A percentile compares a stretch with the other conserved stretches of the same genome.
phyloP scores from a whole-genome alignment of 2,888 invertebrate genomes.

The Eutolmus rufibarbis region DNA sequence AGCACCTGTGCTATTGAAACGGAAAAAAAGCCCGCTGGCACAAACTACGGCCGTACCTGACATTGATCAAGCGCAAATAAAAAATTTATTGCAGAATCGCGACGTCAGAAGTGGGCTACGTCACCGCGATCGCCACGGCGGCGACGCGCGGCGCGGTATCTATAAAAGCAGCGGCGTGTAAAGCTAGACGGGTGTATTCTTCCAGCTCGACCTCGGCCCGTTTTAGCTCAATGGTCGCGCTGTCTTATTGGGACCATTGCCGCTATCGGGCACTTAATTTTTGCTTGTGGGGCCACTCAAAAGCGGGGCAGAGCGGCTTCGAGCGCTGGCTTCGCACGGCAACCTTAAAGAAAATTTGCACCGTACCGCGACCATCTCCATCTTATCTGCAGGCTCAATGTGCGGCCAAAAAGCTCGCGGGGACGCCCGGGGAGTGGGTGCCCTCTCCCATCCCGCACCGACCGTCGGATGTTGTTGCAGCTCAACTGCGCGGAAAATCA shows the following conservation, averaged over 20 bases:
- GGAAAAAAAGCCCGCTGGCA: background rate
- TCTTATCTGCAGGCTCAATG: background rate
- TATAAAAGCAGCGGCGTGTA: background rate
- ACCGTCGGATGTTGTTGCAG: background rate
- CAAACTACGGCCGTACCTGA: background rate
- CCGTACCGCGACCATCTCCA: background rate
- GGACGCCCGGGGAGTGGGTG: background rate
- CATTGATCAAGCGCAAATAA: slow-evolving; percentile 29
- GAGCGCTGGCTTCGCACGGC: background rate
- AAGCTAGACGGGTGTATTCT: slow-evolving; percentile 13
- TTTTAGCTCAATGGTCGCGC: slow-evolving; percentile 15
- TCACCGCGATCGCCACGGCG: slow-evolving; percentile 8
- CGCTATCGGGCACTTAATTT: background rate
- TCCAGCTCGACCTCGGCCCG: slow-evolving; percentile 34
- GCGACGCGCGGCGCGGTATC: background rate
- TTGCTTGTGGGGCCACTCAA: background rate
- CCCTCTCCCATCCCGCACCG: background rate
- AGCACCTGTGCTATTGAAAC: slow-evolving; percentile 36
- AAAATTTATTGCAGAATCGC: slow-evolving; percentile 1
- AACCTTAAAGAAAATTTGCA: background rate
- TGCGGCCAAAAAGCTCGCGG: background rate
- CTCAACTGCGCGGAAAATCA: slow-evolving; percentile 25
- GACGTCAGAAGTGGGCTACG: background rate
- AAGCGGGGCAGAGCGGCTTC: background rate
- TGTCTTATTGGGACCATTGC: background rate